Evolutionary conservation across 2,888 invertebrate genomes (phyloP).

Genomic region (Zygothrica quintamaculata): DNA sequence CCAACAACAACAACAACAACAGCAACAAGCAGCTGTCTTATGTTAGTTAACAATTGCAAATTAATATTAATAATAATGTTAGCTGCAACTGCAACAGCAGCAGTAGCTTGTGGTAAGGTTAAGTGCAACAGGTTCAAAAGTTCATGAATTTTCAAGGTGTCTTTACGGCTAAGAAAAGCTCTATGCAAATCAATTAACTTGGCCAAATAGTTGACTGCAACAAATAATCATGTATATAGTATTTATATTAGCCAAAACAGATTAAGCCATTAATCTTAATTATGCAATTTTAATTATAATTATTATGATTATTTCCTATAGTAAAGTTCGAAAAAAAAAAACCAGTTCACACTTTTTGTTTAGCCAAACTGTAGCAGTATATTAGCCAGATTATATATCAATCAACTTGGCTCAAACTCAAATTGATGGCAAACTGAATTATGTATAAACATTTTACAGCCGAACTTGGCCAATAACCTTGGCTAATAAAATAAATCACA

Average conservation of each 20-base stretch:
- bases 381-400: slow-evolving; percentile 30
- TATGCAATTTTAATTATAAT: slow-evolving; percentile 34
- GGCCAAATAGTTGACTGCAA: slow-evolving; percentile 38
- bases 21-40: no score
- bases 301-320: slow-evolving; percentile 48
- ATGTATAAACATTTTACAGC: slow-evolving; percentile 55
- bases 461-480: slow-evolving; percentile 64
- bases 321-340: slow-evolving; percentile 29
- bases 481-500: slow-evolving; percentile 53
- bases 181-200: slow-evolving; percentile 53
- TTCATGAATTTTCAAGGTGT: slow-evolving; percentile 50
- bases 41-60: slow-evolving; percentile 63
- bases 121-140: slow-evolving; percentile 37
- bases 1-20: no score
- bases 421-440: slow-evolving; percentile 57
- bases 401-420: slow-evolving; percentile 27
- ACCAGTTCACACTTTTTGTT: slow-evolving; percentile 56
- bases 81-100: slow-evolving; percentile 4
- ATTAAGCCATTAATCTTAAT: slow-evolving; percentile 53
- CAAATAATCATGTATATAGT: slow-evolving; percentile 16
- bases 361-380: slow-evolving; percentile 9
- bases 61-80: slow-evolving; percentile 58
- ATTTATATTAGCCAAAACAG: slow-evolving; percentile 5
- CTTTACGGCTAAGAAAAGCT: not conserved
- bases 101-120: no score